Base-by-base conservation (phyloP, 2,797 vertebrate genomes). In the Xiphophorus birchmanni region DNA sequence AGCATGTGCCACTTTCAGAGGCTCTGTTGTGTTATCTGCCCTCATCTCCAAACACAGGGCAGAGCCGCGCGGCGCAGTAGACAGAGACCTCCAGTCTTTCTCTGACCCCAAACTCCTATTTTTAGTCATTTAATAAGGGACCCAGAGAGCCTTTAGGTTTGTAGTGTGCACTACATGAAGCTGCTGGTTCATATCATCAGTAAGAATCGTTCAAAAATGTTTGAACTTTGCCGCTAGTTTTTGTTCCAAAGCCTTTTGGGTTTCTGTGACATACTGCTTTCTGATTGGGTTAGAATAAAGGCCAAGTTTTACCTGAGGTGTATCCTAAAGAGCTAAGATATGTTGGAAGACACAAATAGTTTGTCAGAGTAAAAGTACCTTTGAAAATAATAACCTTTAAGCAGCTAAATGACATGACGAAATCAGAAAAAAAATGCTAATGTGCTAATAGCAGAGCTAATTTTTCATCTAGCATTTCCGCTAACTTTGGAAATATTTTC, bases 21-120 rank as follows among this genome's bases (percentile, higher is more conserved):
- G 79, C 80, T 90, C 50, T 6, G 74, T 67, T 88, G 75, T 74
- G 82, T 87, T 88, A 92, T 93, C 86, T 82, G 52, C 29, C 60
- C 58, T 92, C 86, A 89, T 91, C 89, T 87, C 79, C 79, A 74
- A 86, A 90, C 71, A 81, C 82, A 90, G 79, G 85, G 74, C 77
- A 81, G 65, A 42, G 40, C 65, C 44, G 86, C 80, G 52, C 75
- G 78, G 84, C 81, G 21, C 74, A 67, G 79, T 75, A 42, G 37
- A 78, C 56, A 65, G 60, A 73, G 11, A 54, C 80, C 85, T 84
- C 85, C 85, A 84, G 87, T 87, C 91, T 89, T 80, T 82, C 82
- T 73, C 73, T 74, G 79, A 54, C 80, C 81, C 75, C 35, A 50
- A 87, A 79, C 42, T 69, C 73, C 75, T 92, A 90, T 89, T 92